Evolutionary conservation across 2,113 vertebrate species (phyloP).

Genomic region (Strix uralensis): DNA sequence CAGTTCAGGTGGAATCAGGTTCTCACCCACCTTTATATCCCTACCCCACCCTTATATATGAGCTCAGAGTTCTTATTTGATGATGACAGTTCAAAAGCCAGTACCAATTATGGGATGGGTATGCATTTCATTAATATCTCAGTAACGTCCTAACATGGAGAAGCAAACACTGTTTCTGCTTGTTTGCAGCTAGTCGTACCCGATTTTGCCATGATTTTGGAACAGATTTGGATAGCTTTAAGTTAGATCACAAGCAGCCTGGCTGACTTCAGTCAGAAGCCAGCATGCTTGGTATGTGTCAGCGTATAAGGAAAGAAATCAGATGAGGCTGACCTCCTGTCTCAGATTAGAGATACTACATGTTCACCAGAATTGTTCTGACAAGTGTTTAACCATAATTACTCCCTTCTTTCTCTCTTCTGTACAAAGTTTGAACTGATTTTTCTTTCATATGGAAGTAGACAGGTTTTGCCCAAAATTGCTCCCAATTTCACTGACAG

Average conservation of each 20-base stretch:
- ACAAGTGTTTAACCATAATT: neutral
- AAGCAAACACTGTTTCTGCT: neutral
- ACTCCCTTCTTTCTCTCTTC: neutral
- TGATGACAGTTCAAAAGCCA: neutral
- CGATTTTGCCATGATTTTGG: neutral
- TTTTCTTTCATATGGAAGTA: neutral
- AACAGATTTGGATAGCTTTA: neutral
- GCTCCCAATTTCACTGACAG: neutral
- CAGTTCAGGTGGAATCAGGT: neutral
- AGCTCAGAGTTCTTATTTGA: neutral
- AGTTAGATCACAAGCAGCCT: neutral
- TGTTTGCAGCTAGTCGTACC: neutral
- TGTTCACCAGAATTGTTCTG: neutral
- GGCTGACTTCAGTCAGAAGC: neutral
- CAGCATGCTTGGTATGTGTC: neutral
- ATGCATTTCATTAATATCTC: neutral
- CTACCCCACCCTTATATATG: neutral
- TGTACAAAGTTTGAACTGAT: neutral
- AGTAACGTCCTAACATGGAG: rapidly evolving
- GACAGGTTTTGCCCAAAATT: neutral
- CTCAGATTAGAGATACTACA: neutral
- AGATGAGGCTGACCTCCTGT: neutral
- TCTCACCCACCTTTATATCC: neutral
- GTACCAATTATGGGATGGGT: neutral
- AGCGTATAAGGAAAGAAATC: neutral